Base-by-base conservation (phyloP, 2,113 vertebrate species). In the Oreochromis niloticus region DNA sequence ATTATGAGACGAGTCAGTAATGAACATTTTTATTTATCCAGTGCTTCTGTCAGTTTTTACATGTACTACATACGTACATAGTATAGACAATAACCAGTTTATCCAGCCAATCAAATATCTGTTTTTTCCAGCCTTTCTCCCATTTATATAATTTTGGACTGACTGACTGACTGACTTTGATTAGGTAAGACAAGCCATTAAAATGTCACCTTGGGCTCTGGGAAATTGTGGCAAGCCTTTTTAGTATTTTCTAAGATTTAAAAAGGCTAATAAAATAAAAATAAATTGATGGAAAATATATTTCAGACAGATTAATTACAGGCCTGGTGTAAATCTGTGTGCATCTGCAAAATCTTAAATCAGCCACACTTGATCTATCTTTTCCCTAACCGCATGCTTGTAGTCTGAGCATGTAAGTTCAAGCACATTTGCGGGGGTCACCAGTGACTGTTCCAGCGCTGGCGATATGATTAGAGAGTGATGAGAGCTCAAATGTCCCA, bases 401-500 rank as follows among this genome's bases (percentile, higher is more conserved):
- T 90, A 78, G 73, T 52, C 71, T 83, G 66, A 52, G 30, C 19
- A 30, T 87, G 79, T 89, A 84, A 83, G 88, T 84, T 86, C 46
- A 71, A 85, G 48, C 81, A 46, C 82, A 82, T 85, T 30, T 43
- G 82, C 19, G 83, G 48, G 48, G 83, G 82, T 80, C 85, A 85
- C 73, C 85, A 56, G 81, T 81, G 80, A 81, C 56, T 85, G 78
- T 61, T 80, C 24, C 66, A 82, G 82, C 14, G 14, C 85, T 46
- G 80, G 41, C 80, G 87, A 92, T 90, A 88, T 92, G 88, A 92
- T 95, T 85, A 93, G 87, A 63, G 84, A 89, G 92, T 59, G 90
- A 87, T 88, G 89, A 84, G 66, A 79, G 91, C 81, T 80, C 50
- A 88, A 86, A 93, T 79, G 63, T 82, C 61, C 54, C 50, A 83